Conservation (phyloP, 2,888 invertebrate species). For the Spicauda simplicius region DNA sequence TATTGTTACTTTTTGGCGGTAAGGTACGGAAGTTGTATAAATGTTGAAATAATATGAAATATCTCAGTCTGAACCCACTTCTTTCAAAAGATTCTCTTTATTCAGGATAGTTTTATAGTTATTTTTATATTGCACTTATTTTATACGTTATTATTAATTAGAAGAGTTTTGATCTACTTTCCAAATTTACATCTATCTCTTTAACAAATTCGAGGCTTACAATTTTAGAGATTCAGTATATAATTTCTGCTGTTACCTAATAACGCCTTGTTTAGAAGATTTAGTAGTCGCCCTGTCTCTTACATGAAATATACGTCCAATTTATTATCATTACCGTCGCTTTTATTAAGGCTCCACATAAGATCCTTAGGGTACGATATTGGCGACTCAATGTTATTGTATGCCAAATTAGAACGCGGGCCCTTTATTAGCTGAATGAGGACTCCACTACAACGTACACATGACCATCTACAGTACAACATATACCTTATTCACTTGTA, state of each 20-base stretch:
- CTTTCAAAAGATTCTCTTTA: background rate
- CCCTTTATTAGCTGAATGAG: conserved; percentile 41
- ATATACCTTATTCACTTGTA: background rate
- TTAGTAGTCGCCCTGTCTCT: background rate
- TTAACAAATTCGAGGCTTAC: too few relatives aligned
- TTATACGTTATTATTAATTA: too few relatives aligned
- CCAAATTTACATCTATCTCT: too few relatives aligned
- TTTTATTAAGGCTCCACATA: conserved; percentile 13
- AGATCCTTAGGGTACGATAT: conserved; percentile 40
- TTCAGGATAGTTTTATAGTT: too few relatives aligned
- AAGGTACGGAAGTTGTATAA: conserved; percentile 23
- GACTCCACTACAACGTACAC: conserved; percentile 23
- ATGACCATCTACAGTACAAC: conserved; percentile 1
- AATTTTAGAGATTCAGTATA: too few relatives aligned
- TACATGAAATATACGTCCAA: background rate
- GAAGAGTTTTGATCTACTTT: background rate
- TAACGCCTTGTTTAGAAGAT: background rate
- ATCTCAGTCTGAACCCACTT: conserved; percentile 20
- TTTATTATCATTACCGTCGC: conserved; percentile 1
- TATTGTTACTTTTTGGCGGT: conserved; percentile 32
- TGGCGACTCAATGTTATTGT: conserved; percentile 53
- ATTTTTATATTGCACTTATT: too few relatives aligned
- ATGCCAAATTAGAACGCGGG: conserved; percentile 55
- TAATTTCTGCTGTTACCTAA: background rate
- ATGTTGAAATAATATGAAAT: conserved; percentile 25